Conservation (phyloP, 2,888 invertebrate species). For the Julus scandinavius region DNA sequence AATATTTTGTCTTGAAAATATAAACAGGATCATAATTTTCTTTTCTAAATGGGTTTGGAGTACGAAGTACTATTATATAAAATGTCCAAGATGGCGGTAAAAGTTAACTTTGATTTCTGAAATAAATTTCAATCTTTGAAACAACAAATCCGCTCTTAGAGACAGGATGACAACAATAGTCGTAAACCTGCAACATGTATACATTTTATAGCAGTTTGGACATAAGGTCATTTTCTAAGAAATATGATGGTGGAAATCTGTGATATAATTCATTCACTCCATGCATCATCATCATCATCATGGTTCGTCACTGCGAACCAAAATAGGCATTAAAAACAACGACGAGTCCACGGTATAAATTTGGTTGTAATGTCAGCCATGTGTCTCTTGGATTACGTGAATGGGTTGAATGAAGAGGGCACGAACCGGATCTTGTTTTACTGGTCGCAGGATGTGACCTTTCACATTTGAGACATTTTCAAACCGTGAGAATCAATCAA, state of each 20-base stretch:
- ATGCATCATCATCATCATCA: not conserved
- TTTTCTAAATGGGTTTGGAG: not conserved
- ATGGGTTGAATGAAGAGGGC: conserved; percentile 16
- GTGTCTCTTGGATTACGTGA: not conserved
- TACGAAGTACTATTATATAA: not conserved
- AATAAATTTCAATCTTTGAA: not conserved
- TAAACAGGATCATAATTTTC: not conserved
- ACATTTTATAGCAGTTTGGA: not conserved
- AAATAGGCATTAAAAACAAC: not conserved
- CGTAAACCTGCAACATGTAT: conserved; percentile 1
- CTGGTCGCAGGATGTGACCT: conserved; percentile 16
- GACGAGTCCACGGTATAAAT: not conserved
- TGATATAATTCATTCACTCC: not conserved
- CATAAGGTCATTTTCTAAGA: not conserved
- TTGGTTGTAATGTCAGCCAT: not conserved
- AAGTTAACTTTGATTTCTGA: not conserved
- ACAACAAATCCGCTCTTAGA: not conserved
- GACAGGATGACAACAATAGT: conserved; percentile 5
- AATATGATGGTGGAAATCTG: not conserved
- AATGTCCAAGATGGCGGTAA: not conserved
- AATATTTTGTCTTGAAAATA: not conserved
- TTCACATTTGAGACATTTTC: conserved; percentile 18
- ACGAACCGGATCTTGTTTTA: conserved; percentile 3
- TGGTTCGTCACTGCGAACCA: not conserved
- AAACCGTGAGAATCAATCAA: conserved; percentile 35